Conservation (phyloP, 2,113 vertebrate species). For the Vanacampus margaritifer region DNA sequence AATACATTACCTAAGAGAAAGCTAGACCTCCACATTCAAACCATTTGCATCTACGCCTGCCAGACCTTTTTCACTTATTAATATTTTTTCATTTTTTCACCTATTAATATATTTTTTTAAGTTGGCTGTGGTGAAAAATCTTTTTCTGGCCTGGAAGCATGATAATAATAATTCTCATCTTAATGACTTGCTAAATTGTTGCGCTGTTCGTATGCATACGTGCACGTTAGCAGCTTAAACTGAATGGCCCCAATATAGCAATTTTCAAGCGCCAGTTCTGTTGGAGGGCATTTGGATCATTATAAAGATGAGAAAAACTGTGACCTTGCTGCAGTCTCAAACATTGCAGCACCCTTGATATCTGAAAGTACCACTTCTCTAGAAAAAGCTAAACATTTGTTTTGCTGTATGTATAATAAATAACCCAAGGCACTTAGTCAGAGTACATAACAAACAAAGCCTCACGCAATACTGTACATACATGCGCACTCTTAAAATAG, state of each 20-base stretch:
- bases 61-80: background rate
- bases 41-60: background rate
- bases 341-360: background rate
- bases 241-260: slow-evolving; percentile 15
- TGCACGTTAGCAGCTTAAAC: slow-evolving; percentile 3
- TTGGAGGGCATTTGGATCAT: slow-evolving; percentile 9
- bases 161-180: background rate
- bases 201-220: background rate
- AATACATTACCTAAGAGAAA: background rate
- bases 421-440: slow-evolving; percentile 3
- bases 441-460: slow-evolving; percentile 3
- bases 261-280: slow-evolving; percentile 3
- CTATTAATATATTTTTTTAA: too few relatives aligned
- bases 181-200: background rate
- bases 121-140: background rate
- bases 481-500: slow-evolving; percentile 7
- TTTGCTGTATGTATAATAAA: slow-evolving; percentile 8
- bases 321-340: slow-evolving; percentile 12
- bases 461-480: background rate
- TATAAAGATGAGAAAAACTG: slow-evolving; percentile 8
- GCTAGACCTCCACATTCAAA: background rate
- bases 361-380: background rate
- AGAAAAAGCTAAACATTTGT: slow-evolving; percentile 2
- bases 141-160: background rate
- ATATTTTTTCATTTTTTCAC: too few relatives aligned